Evolutionary conservation across 2,888 invertebrate genomes (phyloP).

Genomic region (Scaptomyza flava): DNA sequence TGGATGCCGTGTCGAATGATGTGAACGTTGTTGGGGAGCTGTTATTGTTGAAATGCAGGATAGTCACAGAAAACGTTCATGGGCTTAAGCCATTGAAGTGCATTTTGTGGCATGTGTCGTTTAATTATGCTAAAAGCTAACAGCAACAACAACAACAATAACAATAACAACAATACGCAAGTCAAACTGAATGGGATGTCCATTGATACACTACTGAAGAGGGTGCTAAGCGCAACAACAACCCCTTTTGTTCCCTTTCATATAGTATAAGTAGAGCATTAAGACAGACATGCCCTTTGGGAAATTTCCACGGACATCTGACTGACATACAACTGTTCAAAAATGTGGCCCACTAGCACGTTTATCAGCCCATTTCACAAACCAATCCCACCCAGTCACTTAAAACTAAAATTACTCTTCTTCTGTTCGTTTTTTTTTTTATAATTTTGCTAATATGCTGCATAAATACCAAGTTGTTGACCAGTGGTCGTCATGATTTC

Average conservation of each 20-base stretch:
- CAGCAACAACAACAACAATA: slow-evolving; percentile 25
- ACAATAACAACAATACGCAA: slow-evolving; percentile 9
- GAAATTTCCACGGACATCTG: slow-evolving; percentile 58
- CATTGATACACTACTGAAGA: slow-evolving; percentile 68
- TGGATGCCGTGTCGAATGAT: slow-evolving; percentile 78
- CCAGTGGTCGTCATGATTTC: slow-evolving; percentile 34
- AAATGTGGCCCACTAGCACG: slow-evolving; percentile 54
- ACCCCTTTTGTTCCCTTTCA: slow-evolving; percentile 39
- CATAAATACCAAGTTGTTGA: slow-evolving; percentile 41
- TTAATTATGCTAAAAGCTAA: slow-evolving; percentile 84
- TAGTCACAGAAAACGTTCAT: slow-evolving; percentile 1
- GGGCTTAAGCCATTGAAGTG: slow-evolving; percentile 78
- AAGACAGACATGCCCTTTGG: slow-evolving; percentile 45
- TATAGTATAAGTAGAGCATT: slow-evolving; percentile 40
- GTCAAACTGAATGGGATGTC: slow-evolving; percentile 57
- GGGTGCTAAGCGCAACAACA: slow-evolving; percentile 54
- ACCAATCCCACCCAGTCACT: slow-evolving; percentile 19
- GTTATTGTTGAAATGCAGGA: slow-evolving; percentile 11
- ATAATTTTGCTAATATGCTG: slow-evolving; percentile 17
- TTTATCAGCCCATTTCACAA: slow-evolving; percentile 68
- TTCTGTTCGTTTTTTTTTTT: background rate
- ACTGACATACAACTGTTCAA: slow-evolving; percentile 73
- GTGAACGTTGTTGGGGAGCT: slow-evolving; percentile 30
- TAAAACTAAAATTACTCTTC: slow-evolving; percentile 17
- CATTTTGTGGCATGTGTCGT: slow-evolving; percentile 84